phyloP scores from a whole-genome alignment of 2,797 vertebrate genomes.

The Apogon hyalosoma region DNA sequence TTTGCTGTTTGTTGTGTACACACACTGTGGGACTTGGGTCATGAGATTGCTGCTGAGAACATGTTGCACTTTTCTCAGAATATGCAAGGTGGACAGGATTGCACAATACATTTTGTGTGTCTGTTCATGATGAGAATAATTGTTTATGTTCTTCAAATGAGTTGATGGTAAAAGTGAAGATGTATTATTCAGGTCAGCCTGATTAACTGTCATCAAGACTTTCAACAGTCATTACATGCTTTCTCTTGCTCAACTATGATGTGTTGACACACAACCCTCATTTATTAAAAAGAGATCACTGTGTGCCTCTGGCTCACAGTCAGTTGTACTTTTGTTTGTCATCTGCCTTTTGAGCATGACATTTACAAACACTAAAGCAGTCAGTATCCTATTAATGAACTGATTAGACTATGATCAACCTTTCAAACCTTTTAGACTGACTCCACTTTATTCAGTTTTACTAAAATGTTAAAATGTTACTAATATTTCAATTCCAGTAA shows the following conservation, averaged over 20 bases:
- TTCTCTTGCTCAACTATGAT: not conserved
- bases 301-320: slow-evolving; percentile 9
- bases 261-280: slow-evolving; percentile 12
- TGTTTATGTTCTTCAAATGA: no score
- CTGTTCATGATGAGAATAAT: no score
- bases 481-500: no score
- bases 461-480: no score
- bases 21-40: slow-evolving; percentile 54
- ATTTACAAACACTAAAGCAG: slow-evolving; percentile 11
- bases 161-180: no score
- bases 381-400: no score
- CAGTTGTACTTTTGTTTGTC: slow-evolving; percentile 1
- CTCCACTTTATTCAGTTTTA: no score
- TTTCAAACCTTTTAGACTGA: no score
- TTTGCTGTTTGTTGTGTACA: slow-evolving; percentile 77
- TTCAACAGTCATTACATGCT: not conserved
- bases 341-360: not conserved
- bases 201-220: slow-evolving; percentile 11
- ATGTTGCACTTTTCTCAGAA: slow-evolving; percentile 38
- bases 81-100: not conserved
- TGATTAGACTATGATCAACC: no score
- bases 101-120: no score
- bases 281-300: slow-evolving; percentile 11
- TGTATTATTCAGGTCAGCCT: no score
- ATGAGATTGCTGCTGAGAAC: slow-evolving; percentile 53